Base-by-base conservation (phyloP, 2,888 invertebrate genomes). In the Lamellibrachia columna region DNA sequence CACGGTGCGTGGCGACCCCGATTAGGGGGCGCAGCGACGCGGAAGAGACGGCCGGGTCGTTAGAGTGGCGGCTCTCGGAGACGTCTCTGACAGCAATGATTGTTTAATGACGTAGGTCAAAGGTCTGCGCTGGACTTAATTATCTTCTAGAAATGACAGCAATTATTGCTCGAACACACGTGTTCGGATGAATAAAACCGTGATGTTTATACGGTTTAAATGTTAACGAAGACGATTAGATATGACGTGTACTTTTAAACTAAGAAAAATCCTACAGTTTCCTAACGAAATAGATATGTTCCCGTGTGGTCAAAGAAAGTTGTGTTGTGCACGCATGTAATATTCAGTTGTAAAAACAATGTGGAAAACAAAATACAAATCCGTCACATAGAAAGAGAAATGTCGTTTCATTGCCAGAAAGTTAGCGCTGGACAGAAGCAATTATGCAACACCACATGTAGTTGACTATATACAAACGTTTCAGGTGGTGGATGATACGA, bases 101-200 rank as follows among this genome's bases (percentile, higher is more conserved):
- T 75, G 75, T 22, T 75, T 75, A 75, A 75, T 75, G 75, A 75
- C 75, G 75, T 22, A n/a, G 75, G 75, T 75, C 75, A 75, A 75
- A 75, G 75, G n/a, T 75, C 75, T 6, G n/a, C 75, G 75, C 75
- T 75, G 75, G 75, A 75, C 75, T 75, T 75, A 75, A 75, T 75
- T 75, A 75, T 75, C 75, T 75, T 75, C 22, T 75, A 6, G 75
- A 75, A 75, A 75, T 15, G 75, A 75, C 75, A n/a, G 22, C 75
- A 75, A 75, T 75, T 75, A 75, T 15, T 75, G 2, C n/a, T n/a
- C 75, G 75, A n/a, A 75, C 75, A 75, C 22, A 75, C 6, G 22
- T n/a, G 75, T 75, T 75, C n/a, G 22, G 3, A 4, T 22, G 6
- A n/a, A 75, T 4, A 6, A 75, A 22, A 22, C 75, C 75, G 75